A percentile compares a stretch with the other conserved stretches of the same genome.
These are phyloP conservation scores for Trichoplusia ni DNA, from an alignment of 1,140 invertebrate genomes.

Conservation along the genomic window DNA sequence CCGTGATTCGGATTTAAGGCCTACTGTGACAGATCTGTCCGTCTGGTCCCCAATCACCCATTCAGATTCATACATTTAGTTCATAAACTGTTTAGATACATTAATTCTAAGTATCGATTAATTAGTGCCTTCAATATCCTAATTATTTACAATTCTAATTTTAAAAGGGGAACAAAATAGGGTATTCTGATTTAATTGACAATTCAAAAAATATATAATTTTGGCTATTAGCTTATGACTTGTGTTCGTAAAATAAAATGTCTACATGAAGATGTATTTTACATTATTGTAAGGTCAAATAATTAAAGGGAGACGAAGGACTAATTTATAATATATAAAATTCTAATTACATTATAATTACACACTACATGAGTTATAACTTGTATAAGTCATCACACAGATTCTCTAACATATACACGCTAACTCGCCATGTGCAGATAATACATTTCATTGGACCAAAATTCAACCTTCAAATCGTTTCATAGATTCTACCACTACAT, in stretches of 20 bases:
- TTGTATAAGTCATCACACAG: slow-evolving; percentile 16
- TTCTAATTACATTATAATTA: slow-evolving; percentile 8
- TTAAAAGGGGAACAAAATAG: slow-evolving; percentile 3
- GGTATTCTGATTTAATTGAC: slow-evolving; percentile 10
- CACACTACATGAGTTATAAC: too few relatives aligned
- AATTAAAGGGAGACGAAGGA: not conserved
- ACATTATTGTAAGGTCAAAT: not conserved
- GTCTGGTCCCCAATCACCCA: slow-evolving; percentile 70
- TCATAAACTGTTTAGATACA: slow-evolving; percentile 14
- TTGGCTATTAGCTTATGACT: not conserved
- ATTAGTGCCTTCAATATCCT: slow-evolving; percentile 17
- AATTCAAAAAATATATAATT: not conserved
- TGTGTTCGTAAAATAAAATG: not conserved
- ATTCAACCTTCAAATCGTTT: slow-evolving; percentile 75
- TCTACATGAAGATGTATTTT: not conserved
- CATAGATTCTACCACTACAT: slow-evolving; percentile 43
- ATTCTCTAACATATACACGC: slow-evolving; percentile 37
- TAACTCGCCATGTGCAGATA: slow-evolving; percentile 72
- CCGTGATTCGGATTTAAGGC: slow-evolving; percentile 46
- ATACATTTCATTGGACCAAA: slow-evolving; percentile 79
- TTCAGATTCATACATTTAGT: slow-evolving; percentile 44
- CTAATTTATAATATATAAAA: not conserved
- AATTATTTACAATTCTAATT: slow-evolving; percentile 26
- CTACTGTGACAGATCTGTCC: slow-evolving; percentile 50
- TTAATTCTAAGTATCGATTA: slow-evolving; percentile 9